Percentiles rank a stretch among this genome's conserved stretches.
These are phyloP conservation scores for Leptopilina syphax DNA, from an alignment of 2,888 invertebrate genomes.

Conservation along the genomic window DNA sequence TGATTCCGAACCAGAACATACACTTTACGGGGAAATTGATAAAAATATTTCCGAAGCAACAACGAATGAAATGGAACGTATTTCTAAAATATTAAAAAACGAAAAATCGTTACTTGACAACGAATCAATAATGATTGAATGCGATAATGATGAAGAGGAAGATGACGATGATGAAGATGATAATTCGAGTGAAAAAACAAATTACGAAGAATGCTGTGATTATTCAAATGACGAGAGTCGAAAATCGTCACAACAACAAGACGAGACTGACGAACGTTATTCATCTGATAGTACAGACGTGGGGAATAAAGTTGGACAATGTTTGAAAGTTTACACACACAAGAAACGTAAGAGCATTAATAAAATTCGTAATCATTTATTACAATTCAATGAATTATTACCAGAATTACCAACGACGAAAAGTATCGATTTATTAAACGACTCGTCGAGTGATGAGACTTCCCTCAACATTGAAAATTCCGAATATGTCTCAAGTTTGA, in stretches of 20 bases:
- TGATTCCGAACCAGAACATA: slow-evolving; percentile 53
- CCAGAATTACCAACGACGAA: slow-evolving; percentile 61
- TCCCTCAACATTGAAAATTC: slow-evolving; percentile 69
- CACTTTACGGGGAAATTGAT: slow-evolving; percentile 57
- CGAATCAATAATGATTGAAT: slow-evolving; percentile 49
- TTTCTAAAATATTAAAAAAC: slow-evolving; percentile 41
- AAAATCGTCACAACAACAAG: slow-evolving; percentile 37
- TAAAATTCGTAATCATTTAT: slow-evolving; percentile 54
- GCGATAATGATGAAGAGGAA: slow-evolving; percentile 41
- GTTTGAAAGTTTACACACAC: slow-evolving; percentile 72
- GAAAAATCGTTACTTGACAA: slow-evolving; percentile 39
- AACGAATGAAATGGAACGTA: slow-evolving; percentile 41
- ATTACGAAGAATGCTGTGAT: slow-evolving; percentile 68
- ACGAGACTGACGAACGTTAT: slow-evolving; percentile 34
- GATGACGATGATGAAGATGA: slow-evolving; percentile 44
- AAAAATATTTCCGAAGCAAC: slow-evolving; percentile 27
- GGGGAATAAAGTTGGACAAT: slow-evolving; percentile 66
- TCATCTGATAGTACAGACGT: slow-evolving; percentile 51
- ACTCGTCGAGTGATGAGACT: slow-evolving; percentile 62
- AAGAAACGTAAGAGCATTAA: slow-evolving; percentile 68
- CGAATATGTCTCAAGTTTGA: slow-evolving; percentile 69
- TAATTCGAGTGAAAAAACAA: slow-evolving; percentile 50
- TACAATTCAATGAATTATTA: slow-evolving; percentile 46
- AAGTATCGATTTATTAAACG: slow-evolving; percentile 70
- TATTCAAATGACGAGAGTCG: slow-evolving; percentile 57